Evolutionary conservation across 2,888 invertebrate species (phyloP).

Genomic region (Zygaena filipendulae): DNA sequence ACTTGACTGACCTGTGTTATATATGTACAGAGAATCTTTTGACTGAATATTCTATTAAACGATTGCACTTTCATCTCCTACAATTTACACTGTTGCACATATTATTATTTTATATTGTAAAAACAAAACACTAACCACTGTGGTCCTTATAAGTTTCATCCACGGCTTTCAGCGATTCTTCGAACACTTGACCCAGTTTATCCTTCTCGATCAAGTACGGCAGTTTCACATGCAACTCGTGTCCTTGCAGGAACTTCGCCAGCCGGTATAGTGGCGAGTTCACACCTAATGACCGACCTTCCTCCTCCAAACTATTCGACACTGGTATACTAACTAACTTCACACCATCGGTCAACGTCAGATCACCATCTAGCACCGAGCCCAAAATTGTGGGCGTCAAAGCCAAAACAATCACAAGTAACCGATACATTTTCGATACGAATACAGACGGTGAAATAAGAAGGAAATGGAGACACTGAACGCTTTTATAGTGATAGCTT

Average conservation of each 20-base stretch:
- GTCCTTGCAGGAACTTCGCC: constrained; percentile 75
- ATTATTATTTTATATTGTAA: too few relatives aligned
- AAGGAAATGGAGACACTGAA: constrained; percentile 38
- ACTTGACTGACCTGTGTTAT: too few relatives aligned
- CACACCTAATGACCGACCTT: constrained; percentile 54
- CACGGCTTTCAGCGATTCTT: constrained; percentile 60
- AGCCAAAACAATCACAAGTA: constrained; percentile 24
- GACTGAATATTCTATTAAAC: too few relatives aligned
- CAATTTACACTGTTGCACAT: too few relatives aligned
- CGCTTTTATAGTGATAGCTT: constrained; percentile 54
- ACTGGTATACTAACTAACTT: constrained; percentile 67
- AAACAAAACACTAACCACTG: too few relatives aligned
- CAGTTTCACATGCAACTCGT: constrained; percentile 78
- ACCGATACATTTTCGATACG: constrained; percentile 47
- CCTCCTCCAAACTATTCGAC: constrained; percentile 57
- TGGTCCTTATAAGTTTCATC: constrained; percentile 51
- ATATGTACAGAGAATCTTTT: too few relatives aligned
- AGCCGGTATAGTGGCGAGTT: constrained; percentile 67
- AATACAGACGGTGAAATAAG: constrained; percentile 43
- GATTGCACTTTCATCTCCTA: too few relatives aligned
- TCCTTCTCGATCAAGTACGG: constrained; percentile 75
- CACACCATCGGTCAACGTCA: constrained; percentile 72
- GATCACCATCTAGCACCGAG: constrained; percentile 51
- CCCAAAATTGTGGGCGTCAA: constrained; percentile 25
- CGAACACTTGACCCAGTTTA: constrained; percentile 69